Conservation (phyloP, 2,888 invertebrate species). For the Clusia tigrina region DNA sequence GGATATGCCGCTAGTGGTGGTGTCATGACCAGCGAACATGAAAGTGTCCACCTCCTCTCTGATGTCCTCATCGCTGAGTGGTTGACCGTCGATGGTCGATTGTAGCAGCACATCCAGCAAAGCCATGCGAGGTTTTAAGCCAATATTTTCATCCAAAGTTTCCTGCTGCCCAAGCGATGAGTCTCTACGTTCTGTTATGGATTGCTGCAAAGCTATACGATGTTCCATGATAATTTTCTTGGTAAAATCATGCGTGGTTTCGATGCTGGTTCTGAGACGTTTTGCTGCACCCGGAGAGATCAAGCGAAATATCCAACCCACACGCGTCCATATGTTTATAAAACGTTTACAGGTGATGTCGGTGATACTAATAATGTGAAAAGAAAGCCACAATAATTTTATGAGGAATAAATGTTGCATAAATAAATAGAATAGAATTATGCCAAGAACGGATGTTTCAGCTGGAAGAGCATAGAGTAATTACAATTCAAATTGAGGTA, state of each 20-base stretch:
- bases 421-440: not conserved
- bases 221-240: slow-evolving; percentile 48
- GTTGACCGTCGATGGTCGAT: slow-evolving; percentile 68
- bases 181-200: slow-evolving; percentile 28
- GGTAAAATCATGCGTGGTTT: slow-evolving; percentile 55
- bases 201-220: slow-evolving; percentile 39
- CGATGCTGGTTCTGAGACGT: slow-evolving; percentile 42
- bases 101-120: slow-evolving; percentile 73
- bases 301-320: slow-evolving; percentile 49
- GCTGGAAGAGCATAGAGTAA: no score
- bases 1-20: slow-evolving; percentile 56
- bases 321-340: slow-evolving; percentile 50
- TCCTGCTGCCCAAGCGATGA: slow-evolving; percentile 20
- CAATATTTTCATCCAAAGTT: slow-evolving; percentile 47
- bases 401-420: not conserved
- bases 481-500: no score
- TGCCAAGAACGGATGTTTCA: not conserved
- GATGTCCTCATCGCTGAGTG: slow-evolving; percentile 69
- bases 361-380: slow-evolving; percentile 43
- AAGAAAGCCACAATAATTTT: no score
- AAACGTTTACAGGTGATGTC: slow-evolving; percentile 49
- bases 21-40: slow-evolving; percentile 66
- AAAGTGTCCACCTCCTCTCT: slow-evolving; percentile 77
- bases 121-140: slow-evolving; percentile 70
- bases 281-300: slow-evolving; percentile 40